Percentiles rank a stretch among this genome's conserved stretches.
phyloP scores from a whole-genome alignment of 1,140 invertebrate genomes.

The Meloidogyne chitwoodi region DNA sequence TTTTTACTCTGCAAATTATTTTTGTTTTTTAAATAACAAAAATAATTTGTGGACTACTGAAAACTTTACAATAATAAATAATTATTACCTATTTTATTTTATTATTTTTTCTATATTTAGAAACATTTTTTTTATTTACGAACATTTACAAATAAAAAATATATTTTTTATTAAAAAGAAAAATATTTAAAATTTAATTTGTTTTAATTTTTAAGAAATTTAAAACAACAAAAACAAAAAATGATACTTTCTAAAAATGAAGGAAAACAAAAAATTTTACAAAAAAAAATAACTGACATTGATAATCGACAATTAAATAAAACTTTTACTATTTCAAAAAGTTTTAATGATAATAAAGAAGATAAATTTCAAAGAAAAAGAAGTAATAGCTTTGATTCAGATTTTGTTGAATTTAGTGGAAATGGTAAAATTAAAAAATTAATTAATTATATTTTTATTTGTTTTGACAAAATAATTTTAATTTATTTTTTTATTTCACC shows the following conservation, averaged over 20 bases:
- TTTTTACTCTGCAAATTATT: too few relatives aligned
- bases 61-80: too few relatives aligned
- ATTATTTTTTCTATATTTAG: background rate
- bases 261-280: background rate
- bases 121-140: background rate
- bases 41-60: too few relatives aligned
- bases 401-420: background rate
- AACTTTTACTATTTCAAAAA: background rate
- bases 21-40: too few relatives aligned
- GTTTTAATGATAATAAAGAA: background rate
- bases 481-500: background rate
- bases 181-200: background rate
- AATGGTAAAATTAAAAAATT: background rate
- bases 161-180: too few relatives aligned
- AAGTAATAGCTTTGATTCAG: conserved; percentile 14
- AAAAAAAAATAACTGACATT: background rate
- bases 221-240: background rate
- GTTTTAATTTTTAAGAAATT: background rate
- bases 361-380: background rate
- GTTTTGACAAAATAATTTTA: background rate
- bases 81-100: background rate
- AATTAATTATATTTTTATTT: background rate
- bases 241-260: background rate
- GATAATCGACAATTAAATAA: conserved; percentile 7
- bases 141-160: background rate